Evolutionary conservation across 2,888 invertebrate species (phyloP).

Genomic region (Sinelater perroti): DNA sequence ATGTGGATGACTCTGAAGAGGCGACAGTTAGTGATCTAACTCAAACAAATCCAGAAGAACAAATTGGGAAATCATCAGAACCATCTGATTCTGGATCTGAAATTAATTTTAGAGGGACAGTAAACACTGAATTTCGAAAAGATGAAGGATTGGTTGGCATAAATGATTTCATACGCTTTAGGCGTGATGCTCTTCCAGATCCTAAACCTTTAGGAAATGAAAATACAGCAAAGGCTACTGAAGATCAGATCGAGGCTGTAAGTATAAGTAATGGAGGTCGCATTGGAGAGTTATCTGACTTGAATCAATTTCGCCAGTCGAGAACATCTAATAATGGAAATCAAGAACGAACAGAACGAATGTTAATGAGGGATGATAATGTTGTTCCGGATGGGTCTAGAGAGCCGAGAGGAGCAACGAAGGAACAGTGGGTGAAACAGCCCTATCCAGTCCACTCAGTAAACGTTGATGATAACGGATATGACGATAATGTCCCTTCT

Average conservation of each 20-base stretch:
- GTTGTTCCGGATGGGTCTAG: conserved; percentile 30
- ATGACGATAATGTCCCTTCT: conserved; percentile 63
- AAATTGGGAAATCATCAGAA: conserved; percentile 50
- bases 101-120: neutral
- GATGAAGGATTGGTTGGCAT: conserved; percentile 41
- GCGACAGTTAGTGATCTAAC: conserved; percentile 14
- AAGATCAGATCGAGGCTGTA: neutral
- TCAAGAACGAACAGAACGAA: conserved; percentile 42
- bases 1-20: conserved; percentile 25
- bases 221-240: neutral
- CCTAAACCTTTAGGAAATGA: conserved; percentile 5
- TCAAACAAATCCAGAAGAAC: conserved; percentile 30
- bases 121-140: conserved; percentile 11
- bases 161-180: conserved; percentile 57
- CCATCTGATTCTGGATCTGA: conserved; percentile 42
- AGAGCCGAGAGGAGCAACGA: conserved; percentile 63
- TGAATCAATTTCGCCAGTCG: conserved; percentile 5
- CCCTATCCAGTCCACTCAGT: conserved; percentile 61
- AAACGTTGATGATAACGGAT: conserved; percentile 57
- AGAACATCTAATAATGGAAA: neutral
- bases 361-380: conserved; percentile 41
- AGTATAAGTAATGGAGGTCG: neutral
- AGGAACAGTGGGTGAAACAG: conserved; percentile 70
- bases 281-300: neutral
- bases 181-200: conserved; percentile 41